Conservation (phyloP, 2,797 vertebrate species). For the Borostomias antarcticus region DNA sequence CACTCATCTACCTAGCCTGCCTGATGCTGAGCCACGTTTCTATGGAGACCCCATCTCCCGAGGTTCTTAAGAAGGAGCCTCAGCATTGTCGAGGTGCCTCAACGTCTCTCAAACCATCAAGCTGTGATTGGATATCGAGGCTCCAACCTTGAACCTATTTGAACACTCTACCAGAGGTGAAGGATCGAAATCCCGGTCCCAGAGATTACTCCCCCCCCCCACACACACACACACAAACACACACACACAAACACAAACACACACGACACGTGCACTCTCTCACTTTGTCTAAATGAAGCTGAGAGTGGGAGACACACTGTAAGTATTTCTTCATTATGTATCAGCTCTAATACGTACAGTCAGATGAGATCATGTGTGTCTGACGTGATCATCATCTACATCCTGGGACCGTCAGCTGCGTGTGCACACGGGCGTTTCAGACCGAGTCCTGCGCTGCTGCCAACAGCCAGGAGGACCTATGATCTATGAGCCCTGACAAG, state of each 20-base stretch:
- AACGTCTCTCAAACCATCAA: not conserved
- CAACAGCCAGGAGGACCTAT: too few relatives aligned
- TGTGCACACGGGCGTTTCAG: not conserved
- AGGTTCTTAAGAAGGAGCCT: conserved; percentile 54
- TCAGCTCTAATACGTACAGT: too few relatives aligned
- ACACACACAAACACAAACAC: too few relatives aligned
- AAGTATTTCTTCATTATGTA: too few relatives aligned
- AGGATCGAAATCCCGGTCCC: too few relatives aligned
- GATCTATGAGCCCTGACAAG: not conserved
- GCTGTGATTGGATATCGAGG: not conserved
- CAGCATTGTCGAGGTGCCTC: not conserved
- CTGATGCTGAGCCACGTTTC: conserved; percentile 87
- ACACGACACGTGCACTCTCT: too few relatives aligned
- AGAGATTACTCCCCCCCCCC: too few relatives aligned
- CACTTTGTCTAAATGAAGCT: too few relatives aligned
- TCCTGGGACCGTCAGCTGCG: not conserved
- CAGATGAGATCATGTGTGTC: not conserved
- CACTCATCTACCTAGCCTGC: conserved; percentile 88
- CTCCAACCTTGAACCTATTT: not conserved
- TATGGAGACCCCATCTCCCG: conserved; percentile 84
- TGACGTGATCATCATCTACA: not conserved
- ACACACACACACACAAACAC: too few relatives aligned
- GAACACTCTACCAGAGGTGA: too few relatives aligned
- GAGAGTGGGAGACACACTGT: too few relatives aligned
- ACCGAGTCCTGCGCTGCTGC: not conserved